phyloP scores from a whole-genome alignment of 92 coral and sea anemone genomes.

The Porites evermanni region DNA sequence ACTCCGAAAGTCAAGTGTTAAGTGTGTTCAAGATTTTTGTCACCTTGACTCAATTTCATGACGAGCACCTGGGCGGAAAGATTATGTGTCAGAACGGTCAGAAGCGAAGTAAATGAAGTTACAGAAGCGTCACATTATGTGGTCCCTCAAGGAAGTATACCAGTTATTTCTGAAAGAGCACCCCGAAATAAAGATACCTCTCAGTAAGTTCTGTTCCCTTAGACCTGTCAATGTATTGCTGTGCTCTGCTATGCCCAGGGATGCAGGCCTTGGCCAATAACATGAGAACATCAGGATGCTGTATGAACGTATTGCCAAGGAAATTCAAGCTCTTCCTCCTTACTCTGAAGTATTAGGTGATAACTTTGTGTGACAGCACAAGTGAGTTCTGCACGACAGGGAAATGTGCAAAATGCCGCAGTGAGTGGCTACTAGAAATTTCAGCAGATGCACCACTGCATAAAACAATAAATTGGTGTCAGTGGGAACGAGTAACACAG shows the following conservation, averaged over 20 bases:
- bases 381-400: conserved; percentile 52
- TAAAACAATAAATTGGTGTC: conserved; percentile 21
- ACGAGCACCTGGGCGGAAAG: too few species aligned
- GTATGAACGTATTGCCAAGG: conserved; percentile 44
- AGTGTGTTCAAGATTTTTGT: too few species aligned
- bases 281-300: conserved; percentile 56
- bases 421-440: conserved; percentile 35
- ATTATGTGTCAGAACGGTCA: too few species aligned
- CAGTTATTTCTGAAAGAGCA: conserved; percentile 50
- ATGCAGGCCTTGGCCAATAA: conserved; percentile 52
- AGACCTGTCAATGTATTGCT: conserved; percentile 60
- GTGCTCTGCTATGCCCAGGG: conserved; percentile 27
- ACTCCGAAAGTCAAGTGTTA: too few species aligned
- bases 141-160: too few species aligned
- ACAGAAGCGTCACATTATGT: too few species aligned
- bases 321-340: conserved; percentile 18
- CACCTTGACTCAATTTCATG: neutral
- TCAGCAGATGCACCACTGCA: conserved; percentile 14
- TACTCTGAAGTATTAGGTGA: conserved; percentile 36
- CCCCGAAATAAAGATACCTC: conserved; percentile 51
- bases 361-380: conserved; percentile 38
- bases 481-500: conserved; percentile 49
- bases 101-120: too few species aligned
- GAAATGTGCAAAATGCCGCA: conserved; percentile 39
- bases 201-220: conserved; percentile 63